phyloP scores from a whole-genome alignment of 2,888 invertebrate species.

The Pomacea canaliculata region DNA sequence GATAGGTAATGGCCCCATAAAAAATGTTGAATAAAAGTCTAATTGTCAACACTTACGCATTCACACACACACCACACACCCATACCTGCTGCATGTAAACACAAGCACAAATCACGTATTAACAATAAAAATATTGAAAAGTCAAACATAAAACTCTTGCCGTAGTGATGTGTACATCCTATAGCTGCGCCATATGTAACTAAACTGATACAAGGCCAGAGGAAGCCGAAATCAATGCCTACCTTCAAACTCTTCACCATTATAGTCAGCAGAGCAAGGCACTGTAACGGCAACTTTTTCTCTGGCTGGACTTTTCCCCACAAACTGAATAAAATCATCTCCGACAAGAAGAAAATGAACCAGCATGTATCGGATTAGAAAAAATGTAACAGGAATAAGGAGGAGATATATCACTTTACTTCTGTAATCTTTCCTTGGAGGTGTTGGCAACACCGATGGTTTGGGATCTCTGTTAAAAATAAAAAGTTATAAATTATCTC shows the following conservation, averaged over 20 bases:
- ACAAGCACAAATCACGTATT: too few species aligned
- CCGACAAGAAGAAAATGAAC: neutral
- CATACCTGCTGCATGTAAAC: too few species aligned
- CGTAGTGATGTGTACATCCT: too few species aligned
- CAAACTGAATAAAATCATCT: constrained; percentile 19
- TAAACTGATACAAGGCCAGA: too few species aligned
- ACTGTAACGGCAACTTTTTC: constrained; percentile 25
- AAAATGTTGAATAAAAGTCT: too few species aligned
- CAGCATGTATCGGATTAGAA: neutral
- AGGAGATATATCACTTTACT: neutral
- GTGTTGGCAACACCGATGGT: neutral
- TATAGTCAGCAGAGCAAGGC: constrained; percentile 36
- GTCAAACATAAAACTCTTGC: neutral
- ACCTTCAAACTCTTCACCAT: constrained; percentile 29
- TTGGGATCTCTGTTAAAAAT: constrained; percentile 1
- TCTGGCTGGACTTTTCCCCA: constrained; percentile 7
- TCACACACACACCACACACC: too few species aligned
- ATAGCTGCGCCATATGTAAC: too few species aligned
- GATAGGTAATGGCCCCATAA: too few species aligned
- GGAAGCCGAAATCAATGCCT: neutral
- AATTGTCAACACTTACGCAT: too few species aligned
- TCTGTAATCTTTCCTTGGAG: neutral
- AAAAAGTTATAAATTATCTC: neutral
- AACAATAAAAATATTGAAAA: neutral
- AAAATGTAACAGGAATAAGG: neutral